These are phyloP conservation scores for Phaethornis superciliosus DNA, from an alignment of 2,113 vertebrate species.

Conservation along the genomic window DNA sequence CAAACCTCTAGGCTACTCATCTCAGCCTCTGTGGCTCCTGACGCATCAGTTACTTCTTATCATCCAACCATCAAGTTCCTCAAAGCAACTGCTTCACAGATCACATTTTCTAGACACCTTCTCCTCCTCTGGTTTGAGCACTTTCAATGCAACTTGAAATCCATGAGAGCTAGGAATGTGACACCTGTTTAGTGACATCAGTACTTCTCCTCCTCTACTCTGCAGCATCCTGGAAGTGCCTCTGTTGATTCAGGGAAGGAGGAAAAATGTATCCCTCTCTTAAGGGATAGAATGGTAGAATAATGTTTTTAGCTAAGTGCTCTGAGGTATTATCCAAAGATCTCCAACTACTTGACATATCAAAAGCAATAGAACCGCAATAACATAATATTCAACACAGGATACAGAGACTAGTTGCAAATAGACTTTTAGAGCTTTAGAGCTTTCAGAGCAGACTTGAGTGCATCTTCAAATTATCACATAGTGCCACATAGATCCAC, in stretches of 20 bases:
- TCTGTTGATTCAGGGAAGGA: neutral
- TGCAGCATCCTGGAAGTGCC: neutral
- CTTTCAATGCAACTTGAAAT: accelerated
- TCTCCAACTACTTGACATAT: neutral
- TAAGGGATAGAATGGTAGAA: neutral
- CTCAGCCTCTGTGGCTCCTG: neutral
- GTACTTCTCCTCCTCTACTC: neutral
- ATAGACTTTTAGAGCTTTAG: neutral
- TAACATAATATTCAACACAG: neutral
- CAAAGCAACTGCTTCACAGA: neutral
- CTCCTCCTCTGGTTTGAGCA: neutral
- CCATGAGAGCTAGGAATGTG: neutral
- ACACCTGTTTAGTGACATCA: neutral
- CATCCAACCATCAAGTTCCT: neutral
- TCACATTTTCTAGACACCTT: neutral
- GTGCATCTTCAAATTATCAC: neutral
- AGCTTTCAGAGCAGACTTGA: neutral
- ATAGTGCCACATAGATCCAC: neutral
- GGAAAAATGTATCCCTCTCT: neutral
- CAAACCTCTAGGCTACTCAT: accelerated
- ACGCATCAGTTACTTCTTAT: neutral
- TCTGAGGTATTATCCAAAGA: neutral
- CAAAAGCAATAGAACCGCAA: neutral
- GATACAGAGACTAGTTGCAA: neutral
- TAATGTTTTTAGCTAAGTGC: neutral